Conservation (phyloP, 2,113 vertebrate species). For the Aplodontia rufa region DNA sequence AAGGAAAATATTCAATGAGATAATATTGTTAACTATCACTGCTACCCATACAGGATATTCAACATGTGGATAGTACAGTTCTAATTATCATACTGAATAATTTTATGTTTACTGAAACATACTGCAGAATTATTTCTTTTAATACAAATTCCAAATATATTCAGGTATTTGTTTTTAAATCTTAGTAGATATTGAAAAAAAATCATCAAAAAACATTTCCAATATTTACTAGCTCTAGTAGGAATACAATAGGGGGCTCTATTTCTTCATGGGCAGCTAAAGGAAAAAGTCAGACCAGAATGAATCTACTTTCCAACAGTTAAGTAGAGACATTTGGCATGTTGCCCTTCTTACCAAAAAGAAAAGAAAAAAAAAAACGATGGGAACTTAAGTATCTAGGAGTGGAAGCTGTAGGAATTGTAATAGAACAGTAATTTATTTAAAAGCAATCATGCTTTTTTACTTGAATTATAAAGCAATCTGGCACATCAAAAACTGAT, state of each 20-base stretch:
- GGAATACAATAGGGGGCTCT: neutral
- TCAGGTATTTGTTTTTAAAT: neutral
- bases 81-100: neutral
- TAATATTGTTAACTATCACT: neutral
- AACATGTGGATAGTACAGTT: neutral
- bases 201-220: neutral
- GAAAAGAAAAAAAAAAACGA: neutral
- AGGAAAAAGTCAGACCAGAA: neutral
- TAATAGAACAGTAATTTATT: neutral
- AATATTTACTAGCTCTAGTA: neutral
- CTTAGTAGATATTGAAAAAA: neutral
- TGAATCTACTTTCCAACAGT: neutral
- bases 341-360: neutral
- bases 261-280: neutral
- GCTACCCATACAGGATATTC: neutral
- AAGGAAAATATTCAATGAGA: neutral
- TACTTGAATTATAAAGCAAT: neutral
- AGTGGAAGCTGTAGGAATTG: neutral
- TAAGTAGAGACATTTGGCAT: neutral
- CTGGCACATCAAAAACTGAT: neutral
- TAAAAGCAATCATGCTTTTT: neutral
- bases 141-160: neutral
- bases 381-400: neutral
- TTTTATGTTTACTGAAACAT: neutral
- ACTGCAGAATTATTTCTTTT: neutral